Percentiles rank a stretch among this genome's conserved stretches.
phyloP scores from a whole-genome alignment of 1,140 invertebrate genomes.

The Saccostrea cuccullata region DNA sequence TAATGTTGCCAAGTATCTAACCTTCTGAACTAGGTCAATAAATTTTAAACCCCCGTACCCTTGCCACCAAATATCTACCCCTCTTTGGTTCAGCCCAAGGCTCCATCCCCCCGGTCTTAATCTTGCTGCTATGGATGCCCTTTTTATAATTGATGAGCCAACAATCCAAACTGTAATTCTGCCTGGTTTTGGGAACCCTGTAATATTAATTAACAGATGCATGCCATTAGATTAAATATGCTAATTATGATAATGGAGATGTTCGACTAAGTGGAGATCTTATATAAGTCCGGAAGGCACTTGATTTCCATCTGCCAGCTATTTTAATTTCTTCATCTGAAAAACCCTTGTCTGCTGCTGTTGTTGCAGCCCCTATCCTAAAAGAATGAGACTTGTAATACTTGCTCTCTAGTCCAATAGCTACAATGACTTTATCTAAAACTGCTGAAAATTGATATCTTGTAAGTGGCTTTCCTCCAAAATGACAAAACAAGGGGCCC shows the following conservation, averaged over 20 bases:
- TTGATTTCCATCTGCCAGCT: slow-evolving; percentile 39
- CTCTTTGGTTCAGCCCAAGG: too few relatives aligned
- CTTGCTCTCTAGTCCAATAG: background rate
- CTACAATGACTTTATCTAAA: background rate
- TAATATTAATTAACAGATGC: background rate
- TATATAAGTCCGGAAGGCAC: slow-evolving; percentile 41
- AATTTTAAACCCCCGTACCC: slow-evolving; percentile 23
- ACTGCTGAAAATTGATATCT: slow-evolving; percentile 40
- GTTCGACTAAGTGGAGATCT: background rate
- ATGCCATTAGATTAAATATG: background rate
- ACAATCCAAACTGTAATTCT: too few relatives aligned
- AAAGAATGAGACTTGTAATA: slow-evolving; percentile 43
- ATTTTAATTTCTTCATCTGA: background rate
- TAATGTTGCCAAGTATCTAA: background rate
- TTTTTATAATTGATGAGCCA: slow-evolving; percentile 11
- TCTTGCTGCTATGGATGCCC: background rate
- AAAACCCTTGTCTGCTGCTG: background rate
- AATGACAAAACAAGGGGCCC: slow-evolving; percentile 41
- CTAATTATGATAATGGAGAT: background rate
- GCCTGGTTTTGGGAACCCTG: background rate
- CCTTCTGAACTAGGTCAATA: background rate
- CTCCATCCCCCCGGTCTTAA: background rate
- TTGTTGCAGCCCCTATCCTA: slow-evolving; percentile 44
- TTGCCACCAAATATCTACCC: slow-evolving; percentile 28
- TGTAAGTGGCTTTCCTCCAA: slow-evolving; percentile 26